These are phyloP conservation scores for Tokudaia tokunoshimensis DNA, from an alignment of 2,797 vertebrate species.

Conservation along the genomic window DNA sequence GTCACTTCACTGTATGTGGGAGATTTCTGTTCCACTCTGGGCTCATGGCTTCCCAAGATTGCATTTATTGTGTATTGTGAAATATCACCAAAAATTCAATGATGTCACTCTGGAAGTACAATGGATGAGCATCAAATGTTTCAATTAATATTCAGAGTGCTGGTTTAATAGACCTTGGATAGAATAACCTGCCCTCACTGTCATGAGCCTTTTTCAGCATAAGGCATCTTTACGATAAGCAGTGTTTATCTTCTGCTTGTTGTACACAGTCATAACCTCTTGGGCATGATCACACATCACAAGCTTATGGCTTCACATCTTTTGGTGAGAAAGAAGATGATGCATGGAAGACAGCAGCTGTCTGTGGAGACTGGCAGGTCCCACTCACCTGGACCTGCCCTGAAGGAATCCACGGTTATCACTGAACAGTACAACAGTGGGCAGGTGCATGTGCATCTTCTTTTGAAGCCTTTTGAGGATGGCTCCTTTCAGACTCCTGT, in stretches of 20 bases:
- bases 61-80: not conserved
- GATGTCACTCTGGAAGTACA: not conserved
- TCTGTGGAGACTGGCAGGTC: not conserved
- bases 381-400: not conserved
- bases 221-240: not conserved
- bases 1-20: not conserved
- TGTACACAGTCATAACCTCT: not conserved
- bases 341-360: not conserved
- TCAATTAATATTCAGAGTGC: not conserved
- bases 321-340: not conserved
- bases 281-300: not conserved
- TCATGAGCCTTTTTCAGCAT: not conserved
- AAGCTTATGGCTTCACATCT: not conserved
- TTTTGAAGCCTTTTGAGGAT: not conserved
- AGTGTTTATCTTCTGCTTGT: not conserved
- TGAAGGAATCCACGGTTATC: not conserved
- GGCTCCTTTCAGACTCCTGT: not conserved
- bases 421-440: not conserved
- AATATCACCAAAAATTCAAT: not conserved
- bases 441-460: accelerated
- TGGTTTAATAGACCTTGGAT: not conserved
- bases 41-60: not conserved
- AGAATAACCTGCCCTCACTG: not conserved
- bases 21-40: not conserved
- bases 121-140: not conserved